phyloP scores from a whole-genome alignment of 2,113 vertebrate species.

The Percina caprodes region DNA sequence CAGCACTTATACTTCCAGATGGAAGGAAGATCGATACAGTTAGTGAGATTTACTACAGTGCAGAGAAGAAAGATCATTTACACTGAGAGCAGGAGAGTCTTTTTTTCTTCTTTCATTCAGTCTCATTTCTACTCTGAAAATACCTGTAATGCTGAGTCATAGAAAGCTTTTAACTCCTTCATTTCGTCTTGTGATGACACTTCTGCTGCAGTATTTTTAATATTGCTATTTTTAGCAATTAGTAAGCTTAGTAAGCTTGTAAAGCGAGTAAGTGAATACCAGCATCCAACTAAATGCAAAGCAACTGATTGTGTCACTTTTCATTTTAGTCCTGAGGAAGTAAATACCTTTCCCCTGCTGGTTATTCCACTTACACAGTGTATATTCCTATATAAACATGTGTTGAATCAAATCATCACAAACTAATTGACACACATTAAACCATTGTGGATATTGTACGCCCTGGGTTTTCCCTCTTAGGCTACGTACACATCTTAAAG shows the following conservation, averaged over 20 bases:
- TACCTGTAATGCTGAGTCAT: neutral
- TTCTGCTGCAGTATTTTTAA: neutral
- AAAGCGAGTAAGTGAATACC: neutral
- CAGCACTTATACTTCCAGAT: constrained; percentile 54
- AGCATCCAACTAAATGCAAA: neutral
- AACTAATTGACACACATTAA: neutral
- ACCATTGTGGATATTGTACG: neutral
- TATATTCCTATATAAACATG: neutral
- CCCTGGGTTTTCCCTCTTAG: neutral
- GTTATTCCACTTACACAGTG: neutral
- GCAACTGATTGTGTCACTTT: neutral
- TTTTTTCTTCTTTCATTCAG: constrained; percentile 7
- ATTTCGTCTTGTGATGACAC: neutral
- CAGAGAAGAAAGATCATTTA: constrained; percentile 26
- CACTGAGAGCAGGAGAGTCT: constrained; percentile 4
- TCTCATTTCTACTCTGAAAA: constrained; percentile 9
- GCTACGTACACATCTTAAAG: neutral
- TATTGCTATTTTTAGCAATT: constrained; percentile 5
- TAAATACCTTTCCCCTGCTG: neutral
- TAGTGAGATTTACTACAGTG: constrained; percentile 56
- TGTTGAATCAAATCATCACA: neutral
- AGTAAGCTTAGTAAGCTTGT: neutral
- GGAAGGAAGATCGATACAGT: constrained; percentile 66
- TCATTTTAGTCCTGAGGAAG: neutral
- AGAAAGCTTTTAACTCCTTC: constrained; percentile 1